Conservation (phyloP, 2,888 invertebrate species). For the Cephalotes varians region DNA sequence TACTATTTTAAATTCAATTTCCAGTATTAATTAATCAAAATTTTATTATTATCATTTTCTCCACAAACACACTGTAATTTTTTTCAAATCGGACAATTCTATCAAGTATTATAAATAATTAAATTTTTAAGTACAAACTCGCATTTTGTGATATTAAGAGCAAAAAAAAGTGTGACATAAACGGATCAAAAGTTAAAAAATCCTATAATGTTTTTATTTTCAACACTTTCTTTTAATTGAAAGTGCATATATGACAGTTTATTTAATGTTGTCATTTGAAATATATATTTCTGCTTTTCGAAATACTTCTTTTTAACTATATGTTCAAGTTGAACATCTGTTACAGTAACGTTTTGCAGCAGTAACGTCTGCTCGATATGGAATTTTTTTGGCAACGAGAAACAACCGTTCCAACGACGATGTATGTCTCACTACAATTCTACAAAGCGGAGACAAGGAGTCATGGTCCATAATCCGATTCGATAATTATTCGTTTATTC, state of each 20-base stretch:
- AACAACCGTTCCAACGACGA: background rate
- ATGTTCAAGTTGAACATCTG: background rate
- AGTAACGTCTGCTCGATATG: conserved; percentile 70
- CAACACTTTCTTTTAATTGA: background rate
- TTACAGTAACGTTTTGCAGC: conserved; percentile 69
- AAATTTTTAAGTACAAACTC: too few species aligned
- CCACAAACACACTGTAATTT: too few species aligned
- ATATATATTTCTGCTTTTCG: background rate
- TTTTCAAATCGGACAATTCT: too few species aligned
- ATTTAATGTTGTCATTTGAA: background rate
- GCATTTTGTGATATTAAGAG: too few species aligned
- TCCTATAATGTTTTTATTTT: too few species aligned
- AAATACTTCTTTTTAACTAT: background rate
- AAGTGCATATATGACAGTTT: background rate
- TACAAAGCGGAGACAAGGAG: conserved; percentile 18
- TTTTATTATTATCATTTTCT: too few species aligned
- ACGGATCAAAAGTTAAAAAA: too few species aligned
- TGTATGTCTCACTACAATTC: background rate
- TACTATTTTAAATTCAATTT: too few species aligned
- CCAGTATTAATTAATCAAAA: too few species aligned
- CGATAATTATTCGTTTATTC: conserved; percentile 47
- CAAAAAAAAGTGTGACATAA: too few species aligned
- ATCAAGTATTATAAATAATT: too few species aligned
- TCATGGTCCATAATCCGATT: conserved; percentile 23
- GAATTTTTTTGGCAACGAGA: conserved; percentile 79